Evolutionary conservation across 2,797 vertebrate species (phyloP).

Genomic region (Enteromius treurensis): DNA sequence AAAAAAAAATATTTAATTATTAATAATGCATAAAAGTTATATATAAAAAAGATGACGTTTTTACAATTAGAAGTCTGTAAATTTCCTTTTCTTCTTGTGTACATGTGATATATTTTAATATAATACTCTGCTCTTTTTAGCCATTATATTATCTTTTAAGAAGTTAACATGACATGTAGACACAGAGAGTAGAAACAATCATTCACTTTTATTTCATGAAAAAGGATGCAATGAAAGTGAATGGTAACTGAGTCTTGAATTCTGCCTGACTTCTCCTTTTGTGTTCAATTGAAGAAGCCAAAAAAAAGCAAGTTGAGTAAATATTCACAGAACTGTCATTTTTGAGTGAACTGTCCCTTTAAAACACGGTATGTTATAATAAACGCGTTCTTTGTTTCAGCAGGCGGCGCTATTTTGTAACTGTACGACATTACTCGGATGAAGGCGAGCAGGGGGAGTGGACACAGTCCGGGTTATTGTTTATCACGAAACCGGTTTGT

Average conservation of each 20-base stretch:
- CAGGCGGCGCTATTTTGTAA: conserved; percentile 32
- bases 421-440: neutral
- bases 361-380: neutral
- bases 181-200: neutral
- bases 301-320: neutral
- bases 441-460: conserved; percentile 33
- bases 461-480: conserved; percentile 19
- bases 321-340: neutral
- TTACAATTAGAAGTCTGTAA: neutral
- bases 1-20: too few species aligned
- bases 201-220: neutral
- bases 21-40: too few species aligned
- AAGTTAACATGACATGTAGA: neutral
- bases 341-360: conserved; percentile 4
- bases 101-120: neutral
- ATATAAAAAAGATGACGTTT: neutral
- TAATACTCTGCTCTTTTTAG: neutral
- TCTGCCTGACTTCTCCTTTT: neutral
- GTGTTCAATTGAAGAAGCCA: neutral
- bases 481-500: conserved; percentile 32
- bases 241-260: neutral
- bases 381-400: neutral
- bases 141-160: neutral
- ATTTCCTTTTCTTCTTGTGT: neutral
- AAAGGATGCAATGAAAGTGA: neutral